Conservation (phyloP, 2,888 invertebrate species). For the Scelioninae gen. 1 region DNA sequence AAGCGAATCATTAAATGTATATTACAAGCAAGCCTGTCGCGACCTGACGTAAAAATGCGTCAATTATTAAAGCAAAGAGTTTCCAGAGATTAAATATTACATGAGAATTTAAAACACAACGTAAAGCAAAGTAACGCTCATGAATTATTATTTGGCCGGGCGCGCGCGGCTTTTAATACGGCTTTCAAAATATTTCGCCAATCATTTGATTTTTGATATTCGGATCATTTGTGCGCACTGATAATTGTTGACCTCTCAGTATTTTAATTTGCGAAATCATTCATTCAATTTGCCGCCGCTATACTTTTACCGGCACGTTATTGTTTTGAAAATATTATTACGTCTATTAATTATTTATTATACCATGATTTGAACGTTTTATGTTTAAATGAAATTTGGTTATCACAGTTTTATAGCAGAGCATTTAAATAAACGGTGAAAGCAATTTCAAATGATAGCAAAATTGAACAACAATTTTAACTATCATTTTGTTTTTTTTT, state of each 20-base stretch:
- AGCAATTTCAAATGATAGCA: too few relatives aligned
- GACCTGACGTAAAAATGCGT: conserved; percentile 45
- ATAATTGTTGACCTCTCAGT: conserved; percentile 36
- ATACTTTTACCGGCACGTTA: conserved; percentile 28
- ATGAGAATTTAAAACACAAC: conserved; percentile 53
- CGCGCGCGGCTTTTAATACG: conserved; percentile 31
- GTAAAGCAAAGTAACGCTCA: conserved; percentile 49
- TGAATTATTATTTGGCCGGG: conserved; percentile 43
- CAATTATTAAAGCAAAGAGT: conserved; percentile 53
- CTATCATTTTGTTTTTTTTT: too few relatives aligned
- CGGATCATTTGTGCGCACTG: conserved; percentile 31
- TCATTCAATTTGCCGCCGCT: conserved; percentile 29
- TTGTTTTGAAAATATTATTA: conserved; percentile 45
- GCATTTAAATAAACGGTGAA: conserved; percentile 9
- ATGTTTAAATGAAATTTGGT: too few relatives aligned
- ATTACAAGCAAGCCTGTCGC: conserved; percentile 14
- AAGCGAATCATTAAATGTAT: conserved; percentile 40
- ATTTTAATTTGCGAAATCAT: conserved; percentile 44
- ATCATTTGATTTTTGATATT: conserved; percentile 38
- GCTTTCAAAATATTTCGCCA: conserved; percentile 36
- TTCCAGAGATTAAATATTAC: conserved; percentile 48
- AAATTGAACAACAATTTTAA: too few relatives aligned
- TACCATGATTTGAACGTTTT: conserved; percentile 3
- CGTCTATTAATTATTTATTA: conserved; percentile 50
- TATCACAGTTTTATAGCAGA: too few relatives aligned